Evolutionary conservation across 2,888 invertebrate species (phyloP), one percentile per base, ranked within the genome.

Genomic region (Himalopsyche tibetana): DNA sequence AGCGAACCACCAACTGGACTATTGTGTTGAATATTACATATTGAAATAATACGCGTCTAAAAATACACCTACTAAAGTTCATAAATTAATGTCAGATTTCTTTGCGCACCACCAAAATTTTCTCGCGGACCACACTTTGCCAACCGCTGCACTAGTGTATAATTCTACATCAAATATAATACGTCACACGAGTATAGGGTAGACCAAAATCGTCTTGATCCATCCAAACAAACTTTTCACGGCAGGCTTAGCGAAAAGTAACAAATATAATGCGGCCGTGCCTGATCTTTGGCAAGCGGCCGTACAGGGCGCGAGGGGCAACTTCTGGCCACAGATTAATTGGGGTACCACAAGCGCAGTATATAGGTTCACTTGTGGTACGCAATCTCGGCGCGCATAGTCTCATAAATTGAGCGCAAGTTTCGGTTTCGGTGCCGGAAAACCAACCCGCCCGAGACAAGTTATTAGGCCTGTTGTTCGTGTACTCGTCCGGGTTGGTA

Each of bases 371-470:
- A 4, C 28, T 36, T 28, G 74, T 38, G 81, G 81, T 85, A 80
- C 85, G 51, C 85, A 85, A 85, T 82, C 85, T 85, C 85, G 83
- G 85, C 81, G 81, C 56, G 55, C 80, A 80, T 38, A 82, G 55
- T 85, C 85, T 83, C 85, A 79, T 85, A 85, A 85, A 85, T 85
- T 85, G 42, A 40, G 42, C 85, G 83, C 83, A 83, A 85, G 85
- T 85, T 85, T 85, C 83, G 82, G 56, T 84, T 42, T 69, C 74
- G 83, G 83, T 19, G 55, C 85, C 85, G 85, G 85, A 85, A 85
- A 82, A 85, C 56, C 82, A 79, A 79, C 82, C 82, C 36, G 82
- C 51, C 74, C 80, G 82, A 82, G 85, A 85, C 85, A 85, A 85
- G 82, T 85, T 85, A 85, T 85, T 85, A 74, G 74, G 74, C 74